Conservation (phyloP, 2,888 invertebrate species). For the Arenicola marina region DNA sequence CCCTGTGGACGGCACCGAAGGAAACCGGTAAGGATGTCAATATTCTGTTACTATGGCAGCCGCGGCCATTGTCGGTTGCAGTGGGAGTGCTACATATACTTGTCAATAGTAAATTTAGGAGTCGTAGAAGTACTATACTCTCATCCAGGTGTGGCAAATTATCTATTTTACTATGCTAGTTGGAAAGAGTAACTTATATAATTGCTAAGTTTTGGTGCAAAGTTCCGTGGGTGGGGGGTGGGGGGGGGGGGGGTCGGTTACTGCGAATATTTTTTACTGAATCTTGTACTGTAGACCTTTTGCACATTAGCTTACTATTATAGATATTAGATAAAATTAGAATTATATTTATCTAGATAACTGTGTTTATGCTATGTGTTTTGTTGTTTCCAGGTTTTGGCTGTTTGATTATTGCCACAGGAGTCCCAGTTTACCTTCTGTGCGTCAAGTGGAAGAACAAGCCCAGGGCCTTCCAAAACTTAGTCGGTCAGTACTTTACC, state of each 20-base stretch:
- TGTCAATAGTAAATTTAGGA: background rate
- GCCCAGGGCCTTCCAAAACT: conserved; percentile 72
- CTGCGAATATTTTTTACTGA: background rate
- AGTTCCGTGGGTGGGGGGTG: too few relatives aligned
- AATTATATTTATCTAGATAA: background rate
- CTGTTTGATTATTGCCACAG: conserved; percentile 67
- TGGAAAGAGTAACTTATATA: too few relatives aligned
- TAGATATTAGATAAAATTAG: background rate
- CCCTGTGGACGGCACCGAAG: conserved; percentile 78
- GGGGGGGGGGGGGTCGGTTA: too few relatives aligned
- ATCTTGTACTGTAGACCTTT: background rate
- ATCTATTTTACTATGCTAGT: too few relatives aligned
- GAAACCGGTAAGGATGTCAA: conserved; percentile 65
- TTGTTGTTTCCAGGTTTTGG: conserved; percentile 72
- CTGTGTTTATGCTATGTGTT: too few relatives aligned
- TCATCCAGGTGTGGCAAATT: background rate
- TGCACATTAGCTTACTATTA: background rate
- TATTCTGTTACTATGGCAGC: background rate
- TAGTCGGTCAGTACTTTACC: conserved; percentile 54
- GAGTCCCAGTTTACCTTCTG: conserved; percentile 84
- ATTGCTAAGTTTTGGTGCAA: too few relatives aligned
- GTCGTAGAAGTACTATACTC: background rate
- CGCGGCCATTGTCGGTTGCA: background rate
- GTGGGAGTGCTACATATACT: background rate
- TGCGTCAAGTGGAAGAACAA: conserved; percentile 81